phyloP scores from a whole-genome alignment of 2,888 invertebrate species.

The Arge pagana region DNA sequence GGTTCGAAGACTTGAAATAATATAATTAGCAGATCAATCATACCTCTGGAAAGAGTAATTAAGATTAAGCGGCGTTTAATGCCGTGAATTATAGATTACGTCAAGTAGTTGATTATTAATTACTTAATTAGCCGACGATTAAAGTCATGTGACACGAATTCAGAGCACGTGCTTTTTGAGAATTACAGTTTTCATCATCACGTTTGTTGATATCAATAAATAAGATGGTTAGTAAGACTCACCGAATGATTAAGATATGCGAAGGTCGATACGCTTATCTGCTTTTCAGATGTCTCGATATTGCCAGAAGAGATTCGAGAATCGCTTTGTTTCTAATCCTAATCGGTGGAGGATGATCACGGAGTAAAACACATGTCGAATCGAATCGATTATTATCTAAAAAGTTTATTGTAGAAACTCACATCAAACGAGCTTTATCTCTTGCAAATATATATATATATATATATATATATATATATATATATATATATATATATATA shows the following conservation, averaged over 20 bases:
- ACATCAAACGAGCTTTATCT: slow-evolving; percentile 15
- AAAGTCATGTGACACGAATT: slow-evolving; percentile 12
- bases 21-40: slow-evolving; percentile 24
- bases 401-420: slow-evolving; percentile 16
- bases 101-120: slow-evolving; percentile 23
- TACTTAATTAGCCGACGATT: slow-evolving; percentile 23
- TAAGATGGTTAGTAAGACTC: not conserved
- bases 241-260: slow-evolving; percentile 5
- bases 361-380: slow-evolving; percentile 7
- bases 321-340: not conserved
- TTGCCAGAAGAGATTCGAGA: not conserved
- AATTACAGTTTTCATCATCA: slow-evolving; percentile 2
- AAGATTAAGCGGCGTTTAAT: slow-evolving; percentile 23
- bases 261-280: slow-evolving; percentile 1
- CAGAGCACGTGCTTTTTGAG: slow-evolving; percentile 6
- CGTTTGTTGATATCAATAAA: slow-evolving; percentile 7
- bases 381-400: slow-evolving; percentile 10
- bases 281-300: not conserved
- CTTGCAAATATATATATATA: slow-evolving; percentile 15
- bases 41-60: slow-evolving; percentile 23
- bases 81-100: slow-evolving; percentile 21
- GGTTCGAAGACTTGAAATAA: slow-evolving; percentile 3
- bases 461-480: no score
- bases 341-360: slow-evolving; percentile 7
- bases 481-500: no score